Percentiles rank a stretch among this genome's conserved stretches.
These are phyloP conservation scores for Antennarius maculatus DNA, from an alignment of 2,797 vertebrate species.

Conservation along the genomic window DNA sequence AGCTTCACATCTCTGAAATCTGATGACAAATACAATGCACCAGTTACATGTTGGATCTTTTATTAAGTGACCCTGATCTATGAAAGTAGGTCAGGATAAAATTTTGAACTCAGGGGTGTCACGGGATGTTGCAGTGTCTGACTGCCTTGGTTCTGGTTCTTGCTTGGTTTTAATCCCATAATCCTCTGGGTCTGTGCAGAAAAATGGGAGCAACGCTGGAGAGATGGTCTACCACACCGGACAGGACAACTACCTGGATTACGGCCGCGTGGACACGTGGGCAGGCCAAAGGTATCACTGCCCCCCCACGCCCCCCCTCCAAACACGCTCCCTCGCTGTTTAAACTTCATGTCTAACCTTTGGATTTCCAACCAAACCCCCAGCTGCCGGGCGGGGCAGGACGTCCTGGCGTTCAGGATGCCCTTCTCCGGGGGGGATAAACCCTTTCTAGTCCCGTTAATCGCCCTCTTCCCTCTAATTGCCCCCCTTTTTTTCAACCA, in stretches of 20 bases:
- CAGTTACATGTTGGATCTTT: background rate
- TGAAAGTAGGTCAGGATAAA: no score
- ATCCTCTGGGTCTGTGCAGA: slow-evolving; percentile 65
- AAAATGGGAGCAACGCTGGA: slow-evolving; percentile 77
- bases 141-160: background rate
- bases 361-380: slow-evolving; percentile 22
- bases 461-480: slow-evolving; percentile 5
- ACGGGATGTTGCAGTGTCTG: no score
- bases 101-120: no score
- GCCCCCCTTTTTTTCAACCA: background rate
- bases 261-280: slow-evolving; percentile 80
- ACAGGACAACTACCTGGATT: slow-evolving; percentile 79
- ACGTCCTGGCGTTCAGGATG: slow-evolving; percentile 24
- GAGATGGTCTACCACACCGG: slow-evolving; percentile 84
- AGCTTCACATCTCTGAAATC: background rate
- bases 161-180: background rate
- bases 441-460: slow-evolving; percentile 16
- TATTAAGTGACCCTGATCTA: no score
- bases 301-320: slow-evolving; percentile 1
- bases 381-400: slow-evolving; percentile 11
- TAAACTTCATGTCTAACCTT: slow-evolving; percentile 5
- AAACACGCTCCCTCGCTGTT: slow-evolving; percentile 10
- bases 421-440: background rate
- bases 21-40: background rate
- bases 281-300: slow-evolving; percentile 77